phyloP scores from a whole-genome alignment of 2,797 vertebrate species.

The Lacerta agilis region DNA sequence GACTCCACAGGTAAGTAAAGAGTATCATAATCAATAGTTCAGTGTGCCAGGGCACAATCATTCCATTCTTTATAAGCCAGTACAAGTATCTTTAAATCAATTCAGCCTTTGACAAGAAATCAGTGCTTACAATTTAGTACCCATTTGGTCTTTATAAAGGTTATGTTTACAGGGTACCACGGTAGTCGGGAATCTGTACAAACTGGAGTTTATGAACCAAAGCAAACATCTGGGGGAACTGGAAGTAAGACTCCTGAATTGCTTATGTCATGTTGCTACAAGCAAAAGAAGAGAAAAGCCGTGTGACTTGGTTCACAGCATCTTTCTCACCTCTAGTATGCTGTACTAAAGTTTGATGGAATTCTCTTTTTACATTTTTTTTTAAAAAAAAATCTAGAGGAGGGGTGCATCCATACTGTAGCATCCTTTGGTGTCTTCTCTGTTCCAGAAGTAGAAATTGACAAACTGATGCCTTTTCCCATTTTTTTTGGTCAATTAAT shows the following conservation, averaged over 20 bases:
- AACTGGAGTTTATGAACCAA: constrained; percentile 51
- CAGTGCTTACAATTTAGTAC: constrained; percentile 52
- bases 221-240: constrained; percentile 19
- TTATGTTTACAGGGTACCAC: constrained; percentile 47
- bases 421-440: too few species aligned
- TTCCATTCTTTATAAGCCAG: constrained; percentile 50
- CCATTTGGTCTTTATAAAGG: constrained; percentile 54
- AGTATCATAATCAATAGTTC: constrained; percentile 57
- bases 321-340: not conserved
- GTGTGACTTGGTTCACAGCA: not conserved
- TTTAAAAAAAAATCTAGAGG: too few species aligned
- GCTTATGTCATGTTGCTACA: not conserved
- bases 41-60: constrained; percentile 35
- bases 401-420: too few species aligned
- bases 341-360: not conserved
- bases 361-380: not conserved
- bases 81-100: constrained; percentile 55
- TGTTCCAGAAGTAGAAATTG: not conserved
- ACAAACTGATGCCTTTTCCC: not conserved
- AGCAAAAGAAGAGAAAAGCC: not conserved
- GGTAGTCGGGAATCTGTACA: constrained; percentile 29
- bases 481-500: not conserved
- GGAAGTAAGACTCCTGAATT: not conserved
- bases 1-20: constrained; percentile 25
- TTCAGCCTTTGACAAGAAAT: constrained; percentile 49